Conservation (phyloP, 1,140 invertebrate genomes). For the Lepidostoma basale region DNA sequence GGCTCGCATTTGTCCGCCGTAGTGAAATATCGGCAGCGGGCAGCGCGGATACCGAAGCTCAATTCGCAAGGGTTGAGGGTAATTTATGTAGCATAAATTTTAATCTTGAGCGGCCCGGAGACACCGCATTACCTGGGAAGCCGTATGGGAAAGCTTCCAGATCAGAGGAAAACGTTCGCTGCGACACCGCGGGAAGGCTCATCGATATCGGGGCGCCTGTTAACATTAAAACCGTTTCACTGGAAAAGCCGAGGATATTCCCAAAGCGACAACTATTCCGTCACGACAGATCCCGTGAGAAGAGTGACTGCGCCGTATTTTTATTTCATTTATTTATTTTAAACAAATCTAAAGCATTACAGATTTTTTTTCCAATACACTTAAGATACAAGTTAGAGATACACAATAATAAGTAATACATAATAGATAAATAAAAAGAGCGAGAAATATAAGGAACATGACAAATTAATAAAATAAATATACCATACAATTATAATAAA, state of each 20-base stretch:
- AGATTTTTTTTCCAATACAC: no score
- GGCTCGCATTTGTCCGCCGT: not conserved
- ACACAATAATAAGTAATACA: no score
- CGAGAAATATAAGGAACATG: no score
- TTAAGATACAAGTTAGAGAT: no score
- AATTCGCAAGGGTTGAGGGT: constrained; percentile 2
- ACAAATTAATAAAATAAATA: no score
- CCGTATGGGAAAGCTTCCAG: not conserved
- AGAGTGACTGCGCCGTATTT: no score
- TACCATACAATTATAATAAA: no score
- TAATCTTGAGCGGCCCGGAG: constrained; percentile 16
- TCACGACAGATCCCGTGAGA: not conserved
- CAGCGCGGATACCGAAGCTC: not conserved
- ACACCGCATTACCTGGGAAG: not conserved
- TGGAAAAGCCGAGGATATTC: not conserved
- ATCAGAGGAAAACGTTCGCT: not conserved
- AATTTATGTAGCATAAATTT: constrained; percentile 30
- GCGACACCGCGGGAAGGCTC: not conserved
- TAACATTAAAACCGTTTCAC: not conserved
- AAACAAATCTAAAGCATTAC: no score
- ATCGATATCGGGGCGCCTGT: not conserved
- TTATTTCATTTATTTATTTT: no score
- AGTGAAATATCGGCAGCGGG: constrained; percentile 26
- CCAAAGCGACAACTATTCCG: not conserved
- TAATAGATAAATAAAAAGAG: no score